Evolutionary conservation across 2,888 invertebrate genomes (phyloP).

Genomic region (Pheosia gnoma): DNA sequence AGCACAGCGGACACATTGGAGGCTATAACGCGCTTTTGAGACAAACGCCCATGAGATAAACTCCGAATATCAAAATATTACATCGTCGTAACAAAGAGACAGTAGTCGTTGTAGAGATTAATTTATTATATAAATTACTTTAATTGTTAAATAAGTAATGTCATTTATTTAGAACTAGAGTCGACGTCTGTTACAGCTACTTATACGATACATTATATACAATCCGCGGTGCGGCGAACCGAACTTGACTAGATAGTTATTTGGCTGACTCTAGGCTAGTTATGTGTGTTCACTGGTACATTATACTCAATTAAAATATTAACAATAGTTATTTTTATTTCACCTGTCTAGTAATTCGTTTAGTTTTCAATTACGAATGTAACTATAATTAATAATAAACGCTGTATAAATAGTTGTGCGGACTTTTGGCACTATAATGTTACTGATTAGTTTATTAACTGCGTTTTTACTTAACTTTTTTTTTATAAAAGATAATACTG

Average conservation of each 20-base stretch:
- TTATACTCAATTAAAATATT: conserved; percentile 42
- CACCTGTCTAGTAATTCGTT: conserved; percentile 77
- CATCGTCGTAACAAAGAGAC: conserved; percentile 63
- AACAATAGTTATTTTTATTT: conserved; percentile 50
- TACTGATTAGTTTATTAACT: background rate
- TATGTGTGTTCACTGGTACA: conserved; percentile 22
- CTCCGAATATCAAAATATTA: conserved; percentile 72
- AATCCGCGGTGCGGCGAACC: conserved; percentile 27
- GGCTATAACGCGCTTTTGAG: conserved; percentile 23
- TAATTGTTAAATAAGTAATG: conserved; percentile 28
- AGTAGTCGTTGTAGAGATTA: conserved; percentile 68
- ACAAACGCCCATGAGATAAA: conserved; percentile 56
- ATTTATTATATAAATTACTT: conserved; percentile 37
- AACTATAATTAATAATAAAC: conserved; percentile 22
- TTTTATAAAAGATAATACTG: no score
- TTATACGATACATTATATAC: conserved; percentile 44
- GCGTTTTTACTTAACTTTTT: background rate
- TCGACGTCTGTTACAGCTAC: conserved; percentile 37
- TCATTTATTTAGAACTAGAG: conserved; percentile 50
- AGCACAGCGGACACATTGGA: conserved; percentile 4
- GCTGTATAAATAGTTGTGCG: conserved; percentile 8
- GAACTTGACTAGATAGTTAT: conserved; percentile 45
- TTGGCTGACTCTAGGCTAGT: conserved; percentile 46
- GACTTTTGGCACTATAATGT: conserved; percentile 1
- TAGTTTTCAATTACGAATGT: conserved; percentile 48